Evolutionary conservation across 1,140 invertebrate species (phyloP), one percentile per base, ranked within the genome.

Genomic region (Bombus balteatus): DNA sequence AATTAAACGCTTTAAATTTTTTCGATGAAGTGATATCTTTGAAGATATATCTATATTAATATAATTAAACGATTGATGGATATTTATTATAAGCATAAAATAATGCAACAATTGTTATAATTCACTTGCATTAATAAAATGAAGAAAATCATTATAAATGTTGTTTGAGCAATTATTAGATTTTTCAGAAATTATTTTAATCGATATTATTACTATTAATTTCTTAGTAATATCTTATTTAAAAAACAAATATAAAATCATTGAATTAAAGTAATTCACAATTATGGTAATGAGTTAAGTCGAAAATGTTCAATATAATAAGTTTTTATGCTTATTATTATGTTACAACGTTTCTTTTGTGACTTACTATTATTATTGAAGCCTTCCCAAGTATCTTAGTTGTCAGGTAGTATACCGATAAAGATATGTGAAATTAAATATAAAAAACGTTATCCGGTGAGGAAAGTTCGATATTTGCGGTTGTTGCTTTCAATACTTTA

Each of bases 121-220:
- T 72, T 41, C 2, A 1, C 8, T 18, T 72, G 28, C 13, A 18
- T 28, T n/a, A 71, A 41, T 28, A n/a, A 32, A 74, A 22, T n/a
- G 13, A 72, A 41, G 41, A 43, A 41, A 62, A 43, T 28, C 41
- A 8, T 22, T 39, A 22, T 22, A 37, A 10, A 86, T 34, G n/a
- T 74, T 53, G 5, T 10, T 74, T 22, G 25, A 4, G 15, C 28
- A 28, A 34, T 68, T 68, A 25, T 37, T n/a, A 32, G 4, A 32
- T 39, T 62, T 62, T n/a, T 62, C 10, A n/a, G 39, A 73, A 59
- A 13, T 32, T 32, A 25, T 10, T 28, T n/a, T 57, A 53, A 81
- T 41, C 28, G 53, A 39, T 81, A 57, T 73, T 73, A 41, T 81
- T 71, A 32, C 25, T 53, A 15, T 71, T 59, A 72, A 72, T 41